Base-by-base conservation (phyloP, 2,888 invertebrate genomes). In the Dorcus hopei region DNA sequence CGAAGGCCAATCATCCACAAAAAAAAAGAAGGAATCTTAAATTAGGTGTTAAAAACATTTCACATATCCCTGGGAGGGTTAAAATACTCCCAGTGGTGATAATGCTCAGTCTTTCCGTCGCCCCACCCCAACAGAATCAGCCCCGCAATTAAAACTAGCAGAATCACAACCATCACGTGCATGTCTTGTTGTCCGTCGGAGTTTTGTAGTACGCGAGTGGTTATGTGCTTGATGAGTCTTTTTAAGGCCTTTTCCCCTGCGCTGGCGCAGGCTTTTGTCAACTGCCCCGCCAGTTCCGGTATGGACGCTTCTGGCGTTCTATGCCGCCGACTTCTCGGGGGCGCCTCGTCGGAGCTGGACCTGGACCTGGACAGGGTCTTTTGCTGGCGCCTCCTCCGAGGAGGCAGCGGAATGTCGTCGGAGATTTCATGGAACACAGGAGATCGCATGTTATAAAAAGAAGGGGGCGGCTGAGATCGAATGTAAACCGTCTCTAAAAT, bases 11-110 rank as follows among this genome's bases (percentile, higher is more conserved):
- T 33, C 26, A 33, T 33, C 26, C 26, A 33, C 26, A 33, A 33
- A 7, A 19, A 26, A 33, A 33, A 33, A 33, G 26, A 33, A 33
- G 26, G 26, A 33, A 7, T 33, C 26, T 33, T 33, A 33, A 33
- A 33, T 33, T 33, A 33, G 26, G 26, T 33, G 26, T 33, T 33
- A 33, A 33, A 33, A 33, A 33, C 26, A 33, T 33, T 33, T 71
- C 70, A 77, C 65, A 75, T 70, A 67, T 78, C 84, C 61, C 86
- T 86, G 7, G 92, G 92, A 9, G 92, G 92, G 80, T 92, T 92
- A 70, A 92, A 90, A 76, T 88, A 93, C 75, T 93, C 93, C 93
- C 93, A 93, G 69, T 92, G 92, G 74, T 91, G 90, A 68, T 89
- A 87, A 74, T 93, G 91, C 65, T 90, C 84, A 51, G 87, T 87